Conservation (phyloP, 2,113 vertebrate genomes). For the Cavia aperea region DNA sequence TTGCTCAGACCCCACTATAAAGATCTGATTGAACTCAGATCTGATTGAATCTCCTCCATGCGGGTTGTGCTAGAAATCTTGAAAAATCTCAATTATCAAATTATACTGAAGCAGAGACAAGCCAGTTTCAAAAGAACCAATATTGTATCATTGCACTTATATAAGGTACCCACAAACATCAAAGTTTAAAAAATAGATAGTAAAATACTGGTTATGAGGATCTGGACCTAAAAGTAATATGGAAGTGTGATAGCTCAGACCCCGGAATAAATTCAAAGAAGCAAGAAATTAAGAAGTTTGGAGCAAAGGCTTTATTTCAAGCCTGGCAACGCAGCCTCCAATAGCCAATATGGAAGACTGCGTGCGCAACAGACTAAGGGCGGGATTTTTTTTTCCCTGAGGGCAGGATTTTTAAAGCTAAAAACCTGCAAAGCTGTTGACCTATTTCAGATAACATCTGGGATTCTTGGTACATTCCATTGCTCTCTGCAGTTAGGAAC, state of each 20-base stretch:
- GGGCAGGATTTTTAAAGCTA: no score
- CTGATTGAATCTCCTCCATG: neutral
- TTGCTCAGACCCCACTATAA: neutral
- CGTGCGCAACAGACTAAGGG: no score
- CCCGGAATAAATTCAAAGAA: no score
- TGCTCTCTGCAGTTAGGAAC: no score
- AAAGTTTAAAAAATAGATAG: neutral
- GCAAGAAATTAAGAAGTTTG: no score
- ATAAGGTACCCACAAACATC: neutral
- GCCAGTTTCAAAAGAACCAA: neutral
- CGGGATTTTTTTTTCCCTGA: no score
- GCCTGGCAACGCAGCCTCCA: no score
- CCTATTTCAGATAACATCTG: no score
- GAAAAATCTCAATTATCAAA: neutral
- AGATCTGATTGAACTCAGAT: neutral
- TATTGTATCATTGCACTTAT: neutral
- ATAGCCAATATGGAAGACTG: no score
- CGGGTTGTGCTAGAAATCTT: neutral
- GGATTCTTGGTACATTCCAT: no score
- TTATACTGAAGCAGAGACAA: neutral
- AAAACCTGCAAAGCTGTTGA: no score
- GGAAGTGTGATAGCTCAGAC: neutral
- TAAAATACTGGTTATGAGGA: neutral
- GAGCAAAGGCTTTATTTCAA: no score
- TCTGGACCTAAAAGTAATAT: neutral